Evolutionary conservation across 2,797 vertebrate genomes (phyloP), one percentile per base, ranked within the genome.

Genomic region (Eleutherodactylus coqui): DNA sequence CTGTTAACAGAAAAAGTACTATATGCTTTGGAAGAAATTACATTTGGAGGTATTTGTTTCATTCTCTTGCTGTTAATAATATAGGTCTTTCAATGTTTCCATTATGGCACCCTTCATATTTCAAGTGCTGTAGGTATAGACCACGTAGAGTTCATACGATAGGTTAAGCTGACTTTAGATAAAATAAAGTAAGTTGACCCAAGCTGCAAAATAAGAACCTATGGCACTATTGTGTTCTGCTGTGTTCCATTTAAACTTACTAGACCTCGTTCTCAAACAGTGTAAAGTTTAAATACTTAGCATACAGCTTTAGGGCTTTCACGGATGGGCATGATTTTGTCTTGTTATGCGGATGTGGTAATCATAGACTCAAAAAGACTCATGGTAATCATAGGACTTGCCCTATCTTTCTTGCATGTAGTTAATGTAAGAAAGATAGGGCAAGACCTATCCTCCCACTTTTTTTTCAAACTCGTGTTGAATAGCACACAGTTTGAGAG

Each of bases 21-120:
- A n/a, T n/a, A 62, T 19, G 24, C 13, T 79, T 62, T 29, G 34
- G 13, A 79, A 17, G 21, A 62, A 79, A 62, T 43, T 79, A 43
- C 45, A 62, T 79, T 79, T 79, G 60, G 36, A 58, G 62, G 77
- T 36, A 79, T 79, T 41, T 79, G 34, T 60, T 60, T 60, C 24
- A 79, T 79, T 79, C 41, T 79, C 51, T 16, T 58, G 34, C 10
- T 34, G 60, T 43, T 17, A 78, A 17, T 16, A 78, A 27, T 60
- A 58, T n/a, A 43, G 11, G 19, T 29, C 24, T 53, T 27, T 79
- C 32, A 79, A 19, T 29, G n/a, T 41, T 79, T 41, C 17, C 34
- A 55, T 58, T 51, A 36, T 38, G 58, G 17, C 58, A 58, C 19
- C 58, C 51, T 55, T 53, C 34, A 60, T 38, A 24, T 76, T 53